A percentile compares a stretch with the other conserved stretches of the same genome.
phyloP scores from a whole-genome alignment of 2,797 vertebrate species.

The Chloroceryle inda region DNA sequence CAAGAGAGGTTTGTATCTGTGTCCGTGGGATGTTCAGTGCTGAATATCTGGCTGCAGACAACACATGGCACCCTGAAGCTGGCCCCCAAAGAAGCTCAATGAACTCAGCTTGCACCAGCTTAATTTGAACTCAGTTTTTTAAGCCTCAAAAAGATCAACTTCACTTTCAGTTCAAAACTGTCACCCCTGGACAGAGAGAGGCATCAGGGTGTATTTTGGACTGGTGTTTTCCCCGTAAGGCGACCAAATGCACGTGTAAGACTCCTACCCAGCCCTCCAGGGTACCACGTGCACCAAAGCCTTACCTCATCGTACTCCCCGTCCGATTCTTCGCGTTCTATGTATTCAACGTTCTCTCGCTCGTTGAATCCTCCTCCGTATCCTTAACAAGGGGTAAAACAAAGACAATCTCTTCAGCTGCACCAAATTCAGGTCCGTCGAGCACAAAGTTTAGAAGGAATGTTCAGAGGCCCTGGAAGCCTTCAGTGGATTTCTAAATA shows the following conservation, averaged over 20 bases:
- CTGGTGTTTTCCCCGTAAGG: fast-evolving
- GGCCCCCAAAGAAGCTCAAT: background rate
- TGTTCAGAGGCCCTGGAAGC: background rate
- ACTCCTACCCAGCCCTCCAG: background rate
- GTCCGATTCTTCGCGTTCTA: constrained; percentile 97
- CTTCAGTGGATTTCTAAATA: background rate
- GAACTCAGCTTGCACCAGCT: background rate
- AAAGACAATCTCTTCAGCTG: background rate
- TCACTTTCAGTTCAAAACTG: background rate
- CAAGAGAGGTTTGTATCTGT: no score
- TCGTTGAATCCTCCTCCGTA: constrained; percentile 99
- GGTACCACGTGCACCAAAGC: fast-evolving
- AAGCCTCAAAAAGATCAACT: background rate
- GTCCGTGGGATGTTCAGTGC: background rate
- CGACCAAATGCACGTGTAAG: background rate
- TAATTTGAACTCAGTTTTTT: background rate
- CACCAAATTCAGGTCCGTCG: background rate
- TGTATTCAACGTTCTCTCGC: constrained; percentile 97
- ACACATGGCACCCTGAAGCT: background rate
- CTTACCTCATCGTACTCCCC: constrained; percentile 98
- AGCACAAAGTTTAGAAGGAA: background rate
- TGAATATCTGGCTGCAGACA: background rate
- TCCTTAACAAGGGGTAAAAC: constrained; percentile 77
- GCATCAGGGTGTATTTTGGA: background rate
- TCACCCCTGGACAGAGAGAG: background rate